Evolutionary conservation across 2,797 vertebrate genomes (phyloP).

Genomic region (Odontamblyopus lacepedii): DNA sequence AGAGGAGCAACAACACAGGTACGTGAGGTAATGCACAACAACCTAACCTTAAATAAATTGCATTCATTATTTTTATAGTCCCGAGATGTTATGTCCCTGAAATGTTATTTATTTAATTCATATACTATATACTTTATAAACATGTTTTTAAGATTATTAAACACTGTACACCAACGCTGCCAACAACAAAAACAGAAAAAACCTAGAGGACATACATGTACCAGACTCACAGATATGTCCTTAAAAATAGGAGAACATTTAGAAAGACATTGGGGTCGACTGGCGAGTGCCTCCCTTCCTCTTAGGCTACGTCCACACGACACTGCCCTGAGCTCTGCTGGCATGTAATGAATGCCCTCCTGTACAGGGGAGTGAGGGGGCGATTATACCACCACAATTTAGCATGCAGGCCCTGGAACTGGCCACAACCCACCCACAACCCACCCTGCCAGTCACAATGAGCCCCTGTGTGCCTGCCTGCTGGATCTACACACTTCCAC

Average conservation of each 20-base stretch:
- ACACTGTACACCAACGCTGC: too few species aligned
- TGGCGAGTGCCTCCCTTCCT: too few species aligned
- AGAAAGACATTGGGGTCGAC: not conserved
- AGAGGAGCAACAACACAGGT: slow-evolving; percentile 79
- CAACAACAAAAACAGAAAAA: too few species aligned
- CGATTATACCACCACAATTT: slow-evolving; percentile 63
- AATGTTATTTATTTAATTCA: not conserved
- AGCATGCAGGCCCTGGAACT: slow-evolving; percentile 65
- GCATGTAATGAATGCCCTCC: slow-evolving; percentile 74
- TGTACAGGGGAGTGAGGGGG: slow-evolving; percentile 67
- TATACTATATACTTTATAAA: not conserved
- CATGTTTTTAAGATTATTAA: too few species aligned
- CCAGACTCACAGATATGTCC: not conserved
- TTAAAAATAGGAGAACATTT: slow-evolving; percentile 3
- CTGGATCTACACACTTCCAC: slow-evolving; percentile 47
- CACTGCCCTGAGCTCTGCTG: slow-evolving; percentile 33
- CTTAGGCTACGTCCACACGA: too few species aligned
- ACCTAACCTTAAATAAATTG: slow-evolving; percentile 2
- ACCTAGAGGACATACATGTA: not conserved
- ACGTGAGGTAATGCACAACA: slow-evolving; percentile 13
- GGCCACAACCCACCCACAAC: slow-evolving; percentile 56
- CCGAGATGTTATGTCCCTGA: not conserved
- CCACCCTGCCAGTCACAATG: slow-evolving; percentile 69
- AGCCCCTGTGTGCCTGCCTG: slow-evolving; percentile 64
- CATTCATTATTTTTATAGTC: not conserved